These are phyloP conservation scores for Heliothis peltigera DNA, from an alignment of 2,888 invertebrate genomes.

Conservation along the genomic window DNA sequence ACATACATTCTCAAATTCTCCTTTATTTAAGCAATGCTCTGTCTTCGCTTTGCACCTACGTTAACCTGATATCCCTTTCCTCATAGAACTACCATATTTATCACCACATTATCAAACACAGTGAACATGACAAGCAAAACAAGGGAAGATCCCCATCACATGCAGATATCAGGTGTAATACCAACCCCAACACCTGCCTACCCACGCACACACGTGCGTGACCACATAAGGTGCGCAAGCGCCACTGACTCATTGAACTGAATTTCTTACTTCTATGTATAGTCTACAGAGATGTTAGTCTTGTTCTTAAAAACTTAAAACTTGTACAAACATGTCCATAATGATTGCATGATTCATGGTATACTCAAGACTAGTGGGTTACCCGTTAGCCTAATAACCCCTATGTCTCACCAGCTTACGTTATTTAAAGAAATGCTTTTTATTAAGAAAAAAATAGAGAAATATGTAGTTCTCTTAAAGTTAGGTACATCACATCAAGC, in stretches of 20 bases:
- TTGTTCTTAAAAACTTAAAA: constrained; percentile 5
- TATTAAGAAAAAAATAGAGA: no score
- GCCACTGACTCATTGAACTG: constrained; percentile 39
- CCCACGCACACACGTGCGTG: constrained; percentile 42
- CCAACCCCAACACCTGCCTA: constrained; percentile 24
- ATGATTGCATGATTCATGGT: constrained; percentile 33
- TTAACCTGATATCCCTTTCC: no score
- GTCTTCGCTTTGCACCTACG: no score
- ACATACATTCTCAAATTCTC: no score
- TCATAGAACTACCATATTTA: no score
- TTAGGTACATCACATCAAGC: no score
- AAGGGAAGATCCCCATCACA: background rate
- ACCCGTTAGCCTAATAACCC: no score
- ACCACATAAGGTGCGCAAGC: constrained; percentile 30
- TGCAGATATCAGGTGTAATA: constrained; percentile 22
- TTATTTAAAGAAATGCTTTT: no score
- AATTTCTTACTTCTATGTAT: constrained; percentile 1
- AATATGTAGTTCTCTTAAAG: no score
- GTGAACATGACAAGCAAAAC: background rate
- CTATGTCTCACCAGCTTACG: no score
- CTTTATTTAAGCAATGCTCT: no score
- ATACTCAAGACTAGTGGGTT: background rate
- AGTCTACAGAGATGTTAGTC: background rate
- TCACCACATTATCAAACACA: background rate
- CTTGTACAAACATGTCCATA: constrained; percentile 31